Conservation (phyloP, 2,888 invertebrate genomes). For the Isotomurus palustris region DNA sequence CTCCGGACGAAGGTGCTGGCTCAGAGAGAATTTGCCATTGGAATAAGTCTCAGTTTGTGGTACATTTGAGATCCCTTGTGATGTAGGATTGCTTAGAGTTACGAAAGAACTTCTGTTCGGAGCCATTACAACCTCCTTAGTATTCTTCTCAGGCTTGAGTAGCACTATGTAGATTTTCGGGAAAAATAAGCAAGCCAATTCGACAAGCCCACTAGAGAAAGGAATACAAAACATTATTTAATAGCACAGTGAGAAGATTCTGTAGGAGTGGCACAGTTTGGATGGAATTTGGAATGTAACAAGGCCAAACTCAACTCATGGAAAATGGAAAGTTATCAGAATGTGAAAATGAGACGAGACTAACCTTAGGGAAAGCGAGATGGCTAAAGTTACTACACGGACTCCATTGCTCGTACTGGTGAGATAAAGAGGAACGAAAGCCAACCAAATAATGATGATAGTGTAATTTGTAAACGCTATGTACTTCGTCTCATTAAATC, state of each 20-base stretch:
- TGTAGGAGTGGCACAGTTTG: background rate
- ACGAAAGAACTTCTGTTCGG: constrained; percentile 48
- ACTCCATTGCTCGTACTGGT: constrained; percentile 54
- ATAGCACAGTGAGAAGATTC: background rate
- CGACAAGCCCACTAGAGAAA: constrained; percentile 53
- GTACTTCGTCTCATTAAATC: constrained; percentile 58
- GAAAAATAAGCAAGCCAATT: constrained; percentile 55
- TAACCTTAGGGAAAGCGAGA: constrained; percentile 54
- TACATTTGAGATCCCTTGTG: constrained; percentile 18
- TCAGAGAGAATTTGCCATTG: constrained; percentile 22
- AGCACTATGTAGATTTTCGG: constrained; percentile 58
- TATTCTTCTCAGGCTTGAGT: constrained; percentile 58
- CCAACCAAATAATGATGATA: constrained; percentile 57
- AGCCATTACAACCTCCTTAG: constrained; percentile 57
- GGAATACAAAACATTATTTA: background rate
- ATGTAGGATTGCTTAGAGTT: constrained; percentile 33
- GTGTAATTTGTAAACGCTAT: constrained; percentile 59
- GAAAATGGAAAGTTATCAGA: background rate
- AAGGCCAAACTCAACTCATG: background rate
- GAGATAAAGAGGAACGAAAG: constrained; percentile 57
- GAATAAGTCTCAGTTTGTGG: constrained; percentile 14
- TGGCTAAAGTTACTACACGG: constrained; percentile 54
- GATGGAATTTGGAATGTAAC: background rate
- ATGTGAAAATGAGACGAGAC: constrained; percentile 8
- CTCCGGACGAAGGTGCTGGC: constrained; percentile 29